These are phyloP conservation scores for Ischnus inquisitorius DNA, from an alignment of 2,888 invertebrate genomes.

Conservation along the genomic window DNA sequence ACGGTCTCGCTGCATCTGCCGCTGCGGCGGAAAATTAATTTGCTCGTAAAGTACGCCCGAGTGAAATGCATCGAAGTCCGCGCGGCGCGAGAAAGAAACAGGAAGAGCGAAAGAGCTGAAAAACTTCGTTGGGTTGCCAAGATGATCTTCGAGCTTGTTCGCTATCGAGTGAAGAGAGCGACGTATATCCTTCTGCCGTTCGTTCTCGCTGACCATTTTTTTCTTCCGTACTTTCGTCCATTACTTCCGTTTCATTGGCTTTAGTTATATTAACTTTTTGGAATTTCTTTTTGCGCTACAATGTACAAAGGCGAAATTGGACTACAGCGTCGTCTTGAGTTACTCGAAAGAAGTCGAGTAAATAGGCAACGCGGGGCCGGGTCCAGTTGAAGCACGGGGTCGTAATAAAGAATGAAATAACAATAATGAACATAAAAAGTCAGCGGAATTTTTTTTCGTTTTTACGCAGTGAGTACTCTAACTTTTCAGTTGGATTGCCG, in stretches of 20 bases:
- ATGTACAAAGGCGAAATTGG: too few species aligned
- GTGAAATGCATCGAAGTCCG: constrained; percentile 59
- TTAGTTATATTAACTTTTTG: too few species aligned
- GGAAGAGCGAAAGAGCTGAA: constrained; percentile 26
- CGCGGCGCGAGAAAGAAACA: not conserved
- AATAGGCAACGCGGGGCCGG: too few species aligned
- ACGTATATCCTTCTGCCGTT: not conserved
- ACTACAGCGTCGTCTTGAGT: too few species aligned
- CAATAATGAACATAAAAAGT: too few species aligned
- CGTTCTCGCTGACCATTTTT: not conserved
- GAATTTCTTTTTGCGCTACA: too few species aligned
- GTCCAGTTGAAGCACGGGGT: too few species aligned
- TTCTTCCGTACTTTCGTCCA: constrained; percentile 22
- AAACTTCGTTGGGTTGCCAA: constrained; percentile 46
- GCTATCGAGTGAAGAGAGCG: constrained; percentile 25
- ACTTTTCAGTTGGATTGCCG: too few species aligned
- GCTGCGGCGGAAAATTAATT: constrained; percentile 58
- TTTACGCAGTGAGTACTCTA: too few species aligned
- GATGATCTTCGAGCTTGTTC: constrained; percentile 38
- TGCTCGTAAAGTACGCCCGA: constrained; percentile 53
- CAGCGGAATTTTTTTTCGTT: too few species aligned
- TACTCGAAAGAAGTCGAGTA: too few species aligned
- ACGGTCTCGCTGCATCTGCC: constrained; percentile 27
- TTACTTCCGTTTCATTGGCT: not conserved
- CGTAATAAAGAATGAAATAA: too few species aligned